These are phyloP conservation scores for Drosophila lacteicornis DNA, from an alignment of 1,140 invertebrate species.

Conservation along the genomic window DNA sequence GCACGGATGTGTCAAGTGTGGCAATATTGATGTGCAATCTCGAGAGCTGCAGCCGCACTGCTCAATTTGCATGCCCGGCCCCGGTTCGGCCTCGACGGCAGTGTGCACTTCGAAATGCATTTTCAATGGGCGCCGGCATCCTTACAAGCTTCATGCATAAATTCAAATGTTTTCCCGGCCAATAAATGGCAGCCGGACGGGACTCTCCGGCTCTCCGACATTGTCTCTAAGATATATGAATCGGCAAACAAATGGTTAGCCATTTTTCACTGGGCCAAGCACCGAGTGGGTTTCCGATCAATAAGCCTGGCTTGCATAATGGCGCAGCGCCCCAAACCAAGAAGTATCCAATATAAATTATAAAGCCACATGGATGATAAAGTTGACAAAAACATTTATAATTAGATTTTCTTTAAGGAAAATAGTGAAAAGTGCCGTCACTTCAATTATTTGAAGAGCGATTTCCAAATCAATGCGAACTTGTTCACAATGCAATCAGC, in stretches of 20 bases:
- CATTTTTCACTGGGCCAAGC: constrained; percentile 42
- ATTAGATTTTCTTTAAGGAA: too few relatives aligned
- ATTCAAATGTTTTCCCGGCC: constrained; percentile 70
- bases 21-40: constrained; percentile 77
- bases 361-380: not conserved
- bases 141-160: constrained; percentile 68
- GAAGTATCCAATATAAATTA: not conserved
- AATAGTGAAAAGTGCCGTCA: not conserved
- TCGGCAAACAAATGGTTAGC: constrained; percentile 64
- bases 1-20: constrained; percentile 69
- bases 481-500: constrained; percentile 64
- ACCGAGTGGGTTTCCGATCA: constrained; percentile 18
- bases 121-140: constrained; percentile 51
- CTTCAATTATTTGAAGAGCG: constrained; percentile 34
- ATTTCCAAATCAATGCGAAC: constrained; percentile 45
- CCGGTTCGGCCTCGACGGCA: constrained; percentile 30
- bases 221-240: constrained; percentile 71
- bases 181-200: constrained; percentile 29
- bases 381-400: not conserved
- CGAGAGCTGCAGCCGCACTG: constrained; percentile 55
- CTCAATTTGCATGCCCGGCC: constrained; percentile 67
- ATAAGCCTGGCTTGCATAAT: constrained; percentile 23
- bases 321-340: not conserved
- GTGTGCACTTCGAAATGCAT: constrained; percentile 69
- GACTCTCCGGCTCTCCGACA: constrained; percentile 23